Conservation (phyloP, 2,797 vertebrate genomes). For the Paguma larvata region DNA sequence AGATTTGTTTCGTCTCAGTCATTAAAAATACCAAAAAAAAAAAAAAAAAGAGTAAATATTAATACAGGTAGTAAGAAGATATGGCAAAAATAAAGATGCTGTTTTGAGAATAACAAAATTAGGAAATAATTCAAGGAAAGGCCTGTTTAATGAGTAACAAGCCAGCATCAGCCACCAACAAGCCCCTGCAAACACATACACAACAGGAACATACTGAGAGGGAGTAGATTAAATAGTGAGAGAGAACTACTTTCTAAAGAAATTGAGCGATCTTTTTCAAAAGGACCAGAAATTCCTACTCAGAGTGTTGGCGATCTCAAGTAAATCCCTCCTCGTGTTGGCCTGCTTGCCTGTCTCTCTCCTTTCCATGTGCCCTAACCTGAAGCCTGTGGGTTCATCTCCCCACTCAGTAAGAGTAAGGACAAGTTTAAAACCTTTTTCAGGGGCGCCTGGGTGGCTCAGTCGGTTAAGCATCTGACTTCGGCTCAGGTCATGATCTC, state of each 20-base stretch:
- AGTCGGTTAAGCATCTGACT: no score
- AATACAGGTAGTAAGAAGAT: not conserved
- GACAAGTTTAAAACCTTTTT: not conserved
- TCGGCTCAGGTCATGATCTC: no score
- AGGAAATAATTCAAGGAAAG: constrained; percentile 13
- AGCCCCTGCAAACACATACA: not conserved
- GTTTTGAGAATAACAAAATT: not conserved
- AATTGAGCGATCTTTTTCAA: not conserved
- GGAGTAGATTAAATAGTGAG: not conserved
- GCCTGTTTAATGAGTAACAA: not conserved
- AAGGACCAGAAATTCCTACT: not conserved
- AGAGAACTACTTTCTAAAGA: not conserved
- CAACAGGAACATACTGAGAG: not conserved
- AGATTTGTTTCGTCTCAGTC: not conserved
- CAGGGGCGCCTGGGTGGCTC: no score
- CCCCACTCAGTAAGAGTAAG: not conserved
- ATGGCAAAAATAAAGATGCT: not conserved
- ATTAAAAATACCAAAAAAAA: not conserved
- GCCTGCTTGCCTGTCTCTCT: not conserved
- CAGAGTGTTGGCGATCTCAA: not conserved
- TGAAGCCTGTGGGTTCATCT: not conserved
- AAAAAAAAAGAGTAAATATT: not conserved
- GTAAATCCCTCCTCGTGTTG: not conserved
- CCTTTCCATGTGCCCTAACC: not conserved
- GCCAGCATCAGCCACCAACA: not conserved